phyloP scores from a whole-genome alignment of 2,797 vertebrate species.

The Nothura maculosa region DNA sequence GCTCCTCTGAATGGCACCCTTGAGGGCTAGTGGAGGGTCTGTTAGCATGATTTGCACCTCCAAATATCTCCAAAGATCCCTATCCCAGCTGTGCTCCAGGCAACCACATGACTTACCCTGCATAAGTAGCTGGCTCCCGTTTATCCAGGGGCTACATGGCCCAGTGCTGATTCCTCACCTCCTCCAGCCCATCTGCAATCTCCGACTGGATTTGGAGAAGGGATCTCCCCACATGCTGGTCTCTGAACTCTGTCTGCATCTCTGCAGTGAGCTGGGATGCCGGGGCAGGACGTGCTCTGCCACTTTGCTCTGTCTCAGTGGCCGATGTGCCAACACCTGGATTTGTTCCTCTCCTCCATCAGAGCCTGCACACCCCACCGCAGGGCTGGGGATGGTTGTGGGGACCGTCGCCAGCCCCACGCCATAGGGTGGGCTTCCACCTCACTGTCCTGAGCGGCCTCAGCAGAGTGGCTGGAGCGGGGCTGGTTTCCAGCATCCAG shows the following conservation, averaged over 20 bases:
- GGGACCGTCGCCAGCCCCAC: background rate
- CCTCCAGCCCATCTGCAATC: accelerated
- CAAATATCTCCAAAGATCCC: background rate
- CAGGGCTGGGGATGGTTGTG: background rate
- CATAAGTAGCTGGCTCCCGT: accelerated
- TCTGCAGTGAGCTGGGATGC: background rate
- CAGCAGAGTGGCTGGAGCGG: background rate
- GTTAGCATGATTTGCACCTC: background rate
- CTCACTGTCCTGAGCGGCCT: background rate
- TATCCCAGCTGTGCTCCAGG: background rate
- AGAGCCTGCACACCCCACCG: background rate
- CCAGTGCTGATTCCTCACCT: background rate
- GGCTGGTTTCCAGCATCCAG: accelerated
- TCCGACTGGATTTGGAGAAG: background rate
- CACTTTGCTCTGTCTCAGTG: background rate
- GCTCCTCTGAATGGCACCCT: background rate
- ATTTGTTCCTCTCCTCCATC: background rate
- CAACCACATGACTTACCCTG: background rate
- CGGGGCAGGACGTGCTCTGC: background rate
- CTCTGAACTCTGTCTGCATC: background rate
- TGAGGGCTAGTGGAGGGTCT: background rate
- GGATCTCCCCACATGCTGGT: background rate
- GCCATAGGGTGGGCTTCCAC: background rate
- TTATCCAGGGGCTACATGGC: background rate
- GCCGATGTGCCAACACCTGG: background rate